Percentiles rank a stretch among this genome's conserved stretches.
Evolutionary conservation across 2,888 invertebrate species (phyloP).

Genomic region (Tachina grossa): DNA sequence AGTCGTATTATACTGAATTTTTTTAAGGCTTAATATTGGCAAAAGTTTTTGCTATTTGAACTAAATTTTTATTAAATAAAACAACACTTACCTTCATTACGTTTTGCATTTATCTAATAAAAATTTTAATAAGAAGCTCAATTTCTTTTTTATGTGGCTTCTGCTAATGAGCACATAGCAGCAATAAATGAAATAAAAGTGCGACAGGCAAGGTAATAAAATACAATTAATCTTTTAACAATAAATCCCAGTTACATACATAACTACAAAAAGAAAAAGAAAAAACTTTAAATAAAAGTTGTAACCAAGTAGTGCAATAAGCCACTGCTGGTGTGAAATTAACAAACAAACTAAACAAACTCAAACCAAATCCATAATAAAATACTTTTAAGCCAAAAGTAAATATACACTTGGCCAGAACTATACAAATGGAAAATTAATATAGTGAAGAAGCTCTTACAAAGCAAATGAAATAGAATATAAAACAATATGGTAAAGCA

Average conservation of each 20-base stretch:
- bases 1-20: no score
- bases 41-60: not conserved
- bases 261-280: not conserved
- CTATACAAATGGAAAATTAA: conserved; percentile 48
- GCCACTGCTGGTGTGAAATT: conserved; percentile 41
- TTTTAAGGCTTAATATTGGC: not conserved
- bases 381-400: conserved; percentile 13
- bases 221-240: conserved; percentile 71
- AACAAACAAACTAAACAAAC: conserved; percentile 49
- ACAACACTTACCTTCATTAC: not conserved
- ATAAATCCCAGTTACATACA: conserved; percentile 68
- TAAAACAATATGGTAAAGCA: not conserved
- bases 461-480: conserved; percentile 7
- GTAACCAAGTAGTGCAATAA: conserved; percentile 17
- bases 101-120: conserved; percentile 21
- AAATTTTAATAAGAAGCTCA: conserved; percentile 41
- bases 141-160: conserved; percentile 6
- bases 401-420: conserved; percentile 18
- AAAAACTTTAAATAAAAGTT: not conserved
- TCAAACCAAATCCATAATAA: conserved; percentile 25
- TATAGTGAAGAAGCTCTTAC: conserved; percentile 17
- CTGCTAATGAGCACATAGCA: conserved; percentile 33
- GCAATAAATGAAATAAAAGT: conserved; percentile 15
- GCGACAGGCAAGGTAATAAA: conserved; percentile 59
- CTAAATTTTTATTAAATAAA: not conserved